Conservation (phyloP, 2,888 invertebrate genomes). For the Xanthia togata region DNA sequence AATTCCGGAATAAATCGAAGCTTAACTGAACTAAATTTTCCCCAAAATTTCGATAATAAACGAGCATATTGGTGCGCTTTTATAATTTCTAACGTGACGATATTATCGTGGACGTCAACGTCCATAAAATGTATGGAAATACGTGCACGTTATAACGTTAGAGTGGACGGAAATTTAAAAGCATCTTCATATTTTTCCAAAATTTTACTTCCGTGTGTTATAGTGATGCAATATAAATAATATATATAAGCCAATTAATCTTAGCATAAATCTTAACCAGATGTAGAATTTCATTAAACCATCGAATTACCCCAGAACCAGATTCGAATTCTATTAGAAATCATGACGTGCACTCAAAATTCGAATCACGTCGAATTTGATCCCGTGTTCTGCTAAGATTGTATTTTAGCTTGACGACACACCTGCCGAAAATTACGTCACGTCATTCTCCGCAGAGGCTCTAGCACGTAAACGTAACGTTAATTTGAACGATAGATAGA, state of each 20-base stretch:
- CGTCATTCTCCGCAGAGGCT: neutral
- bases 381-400: constrained; percentile 43
- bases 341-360: constrained; percentile 42
- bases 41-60: neutral
- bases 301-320: constrained; percentile 6
- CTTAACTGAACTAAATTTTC: neutral
- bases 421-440: neutral
- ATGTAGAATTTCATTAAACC: neutral
- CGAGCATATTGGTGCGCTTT: too few species aligned
- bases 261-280: too few species aligned
- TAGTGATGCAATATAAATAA: too few species aligned
- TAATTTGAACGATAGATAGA: neutral
- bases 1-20: neutral
- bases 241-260: too few species aligned
- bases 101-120: too few species aligned
- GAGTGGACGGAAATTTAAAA: too few species aligned
- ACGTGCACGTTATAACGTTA: too few species aligned
- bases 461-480: neutral
- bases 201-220: too few species aligned
- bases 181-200: too few species aligned
- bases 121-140: too few species aligned
- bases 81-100: too few species aligned
- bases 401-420: constrained; percentile 4
- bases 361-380: constrained; percentile 49
- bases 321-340: constrained; percentile 44